A percentile compares a stretch with the other conserved stretches of the same genome.
Conservation (phyloP, 2,797 vertebrate genomes). For the Erithacus rubecula region DNA sequence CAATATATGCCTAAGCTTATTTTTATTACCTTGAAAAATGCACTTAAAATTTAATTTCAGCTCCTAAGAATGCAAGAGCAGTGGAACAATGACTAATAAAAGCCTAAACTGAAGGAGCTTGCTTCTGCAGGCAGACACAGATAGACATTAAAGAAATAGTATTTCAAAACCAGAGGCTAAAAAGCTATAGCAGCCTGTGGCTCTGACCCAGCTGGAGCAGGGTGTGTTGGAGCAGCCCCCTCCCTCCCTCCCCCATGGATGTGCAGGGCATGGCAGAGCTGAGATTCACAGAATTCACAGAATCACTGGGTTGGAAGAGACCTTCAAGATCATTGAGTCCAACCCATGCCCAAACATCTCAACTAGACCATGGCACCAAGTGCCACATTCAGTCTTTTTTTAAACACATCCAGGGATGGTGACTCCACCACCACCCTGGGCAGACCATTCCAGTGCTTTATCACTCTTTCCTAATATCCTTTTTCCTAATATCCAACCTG, state of each 20-base stretch:
- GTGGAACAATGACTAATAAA: not conserved
- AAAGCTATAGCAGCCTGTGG: not conserved
- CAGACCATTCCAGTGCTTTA: too few species aligned
- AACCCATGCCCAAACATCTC: too few species aligned
- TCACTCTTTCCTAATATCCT: too few species aligned
- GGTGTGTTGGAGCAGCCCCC: not conserved
- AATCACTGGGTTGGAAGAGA: too few species aligned
- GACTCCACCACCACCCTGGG: too few species aligned
- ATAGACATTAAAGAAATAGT: not conserved
- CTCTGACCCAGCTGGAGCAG: not conserved
- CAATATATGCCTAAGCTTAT: constrained; percentile 24
- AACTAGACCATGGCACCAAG: too few species aligned
- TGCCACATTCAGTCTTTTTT: too few species aligned
- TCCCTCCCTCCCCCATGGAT: not conserved
- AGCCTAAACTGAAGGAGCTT: not conserved
- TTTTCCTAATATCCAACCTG: too few species aligned
- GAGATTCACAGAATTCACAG: too few species aligned
- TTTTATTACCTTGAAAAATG: constrained; percentile 65
- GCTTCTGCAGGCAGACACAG: not conserved
- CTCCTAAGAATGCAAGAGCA: not conserved
- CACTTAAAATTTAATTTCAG: constrained; percentile 53
- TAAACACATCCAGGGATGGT: too few species aligned
- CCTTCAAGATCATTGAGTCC: too few species aligned
- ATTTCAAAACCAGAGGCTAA: not conserved
- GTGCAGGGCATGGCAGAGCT: not conserved